Evolutionary conservation across 2,113 vertebrate genomes (phyloP).

Genomic region (Ceratotherium simum): DNA sequence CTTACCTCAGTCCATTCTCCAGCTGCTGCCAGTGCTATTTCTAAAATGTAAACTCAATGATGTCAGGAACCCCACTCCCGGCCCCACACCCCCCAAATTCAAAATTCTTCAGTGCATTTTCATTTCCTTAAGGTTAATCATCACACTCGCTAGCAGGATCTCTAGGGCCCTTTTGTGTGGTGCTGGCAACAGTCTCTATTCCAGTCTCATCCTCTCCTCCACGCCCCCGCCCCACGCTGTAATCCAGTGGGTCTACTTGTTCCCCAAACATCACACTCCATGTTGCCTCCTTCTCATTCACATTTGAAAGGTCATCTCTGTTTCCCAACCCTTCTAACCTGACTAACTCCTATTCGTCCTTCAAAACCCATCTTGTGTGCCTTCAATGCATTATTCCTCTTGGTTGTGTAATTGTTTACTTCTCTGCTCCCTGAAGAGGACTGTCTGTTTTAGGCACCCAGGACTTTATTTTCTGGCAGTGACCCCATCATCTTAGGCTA

Average conservation of each 20-base stretch:
- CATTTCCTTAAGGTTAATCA: background rate
- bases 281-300: background rate
- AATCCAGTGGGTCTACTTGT: background rate
- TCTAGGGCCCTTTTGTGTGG: background rate
- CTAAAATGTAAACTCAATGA: background rate
- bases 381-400: background rate
- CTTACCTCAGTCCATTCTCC: background rate
- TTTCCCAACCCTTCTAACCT: background rate
- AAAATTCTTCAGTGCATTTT: background rate
- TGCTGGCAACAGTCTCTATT: too few species aligned
- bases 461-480: background rate
- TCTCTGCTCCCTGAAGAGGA: background rate
- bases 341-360: background rate
- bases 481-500: background rate
- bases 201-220: background rate
- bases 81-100: background rate
- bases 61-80: background rate
- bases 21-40: background rate
- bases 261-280: background rate
- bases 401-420: background rate
- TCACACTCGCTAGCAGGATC: background rate
- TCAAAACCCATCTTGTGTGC: background rate
- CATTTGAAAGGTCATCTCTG: background rate
- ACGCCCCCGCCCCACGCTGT: accelerated
- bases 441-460: background rate